These are phyloP conservation scores for Melierax canorus DNA, from an alignment of 2,113 vertebrate species.

Conservation along the genomic window DNA sequence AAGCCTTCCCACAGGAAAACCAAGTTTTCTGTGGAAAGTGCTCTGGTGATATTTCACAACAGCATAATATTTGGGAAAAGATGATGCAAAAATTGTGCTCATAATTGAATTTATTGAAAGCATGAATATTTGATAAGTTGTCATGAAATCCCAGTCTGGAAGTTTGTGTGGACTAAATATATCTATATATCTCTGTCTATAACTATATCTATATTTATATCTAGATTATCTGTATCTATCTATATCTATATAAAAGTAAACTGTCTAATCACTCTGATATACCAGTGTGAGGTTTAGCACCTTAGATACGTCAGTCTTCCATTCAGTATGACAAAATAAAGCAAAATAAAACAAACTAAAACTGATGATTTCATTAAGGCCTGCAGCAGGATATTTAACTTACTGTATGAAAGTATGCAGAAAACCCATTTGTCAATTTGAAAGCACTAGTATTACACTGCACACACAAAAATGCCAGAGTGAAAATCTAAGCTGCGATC, in stretches of 20 bases:
- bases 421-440: conserved; percentile 1
- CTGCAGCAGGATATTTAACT: neutral
- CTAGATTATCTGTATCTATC: neutral
- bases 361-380: neutral
- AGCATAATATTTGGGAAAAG: neutral
- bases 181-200: neutral
- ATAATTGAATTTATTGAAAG: neutral
- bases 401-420: neutral
- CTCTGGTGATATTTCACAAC: neutral
- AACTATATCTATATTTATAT: neutral
- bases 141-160: neutral
- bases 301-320: neutral
- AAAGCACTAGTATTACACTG: neutral
- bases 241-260: neutral
- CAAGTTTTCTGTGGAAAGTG: neutral
- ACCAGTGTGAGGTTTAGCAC: neutral
- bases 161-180: neutral
- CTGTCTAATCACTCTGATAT: neutral
- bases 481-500: neutral
- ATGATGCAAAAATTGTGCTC: neutral
- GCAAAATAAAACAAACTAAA: neutral
- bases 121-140: neutral
- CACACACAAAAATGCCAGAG: neutral
- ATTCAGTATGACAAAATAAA: neutral
- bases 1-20: neutral